These are phyloP conservation scores for Pipistrellus nathusii DNA, from an alignment of 2,797 vertebrate species.

Conservation along the genomic window DNA sequence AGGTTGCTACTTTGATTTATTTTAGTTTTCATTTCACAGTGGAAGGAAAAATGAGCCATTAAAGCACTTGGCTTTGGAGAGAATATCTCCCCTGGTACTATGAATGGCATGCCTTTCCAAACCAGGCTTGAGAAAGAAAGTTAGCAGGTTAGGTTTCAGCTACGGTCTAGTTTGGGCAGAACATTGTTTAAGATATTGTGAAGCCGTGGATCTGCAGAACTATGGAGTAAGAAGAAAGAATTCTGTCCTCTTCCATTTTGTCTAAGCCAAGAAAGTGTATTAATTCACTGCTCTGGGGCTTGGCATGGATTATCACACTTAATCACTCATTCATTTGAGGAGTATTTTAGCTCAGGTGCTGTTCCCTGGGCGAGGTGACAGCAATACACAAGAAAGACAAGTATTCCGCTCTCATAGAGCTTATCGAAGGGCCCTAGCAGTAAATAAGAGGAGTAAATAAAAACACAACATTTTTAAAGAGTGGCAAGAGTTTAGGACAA, in stretches of 20 bases:
- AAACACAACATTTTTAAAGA: not conserved
- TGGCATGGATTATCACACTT: not conserved
- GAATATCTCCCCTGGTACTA: conserved; percentile 44
- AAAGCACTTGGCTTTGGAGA: conserved; percentile 52
- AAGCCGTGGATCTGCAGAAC: not conserved
- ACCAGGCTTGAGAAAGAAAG: conserved; percentile 2
- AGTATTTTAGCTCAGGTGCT: not conserved
- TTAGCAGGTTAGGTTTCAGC: not conserved
- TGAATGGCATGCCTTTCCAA: conserved; percentile 32
- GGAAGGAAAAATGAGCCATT: conserved; percentile 53
- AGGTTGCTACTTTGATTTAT: conserved; percentile 69
- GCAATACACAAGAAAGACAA: not conserved
- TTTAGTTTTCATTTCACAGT: conserved; percentile 66
- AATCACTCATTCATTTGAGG: not conserved
- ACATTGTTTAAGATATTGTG: not conserved
- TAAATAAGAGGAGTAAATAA: not conserved
- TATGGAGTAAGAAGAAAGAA: not conserved
- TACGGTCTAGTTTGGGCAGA: not conserved
- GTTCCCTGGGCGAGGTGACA: not conserved
- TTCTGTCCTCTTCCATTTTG: not conserved
- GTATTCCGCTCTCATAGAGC: not conserved
- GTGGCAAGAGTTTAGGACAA: not conserved
- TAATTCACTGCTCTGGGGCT: not conserved
- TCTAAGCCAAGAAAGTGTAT: not conserved
- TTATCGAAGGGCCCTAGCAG: not conserved